Evolutionary conservation across 2,797 vertebrate genomes (phyloP).

Genomic region (Phataginus tricuspis): DNA sequence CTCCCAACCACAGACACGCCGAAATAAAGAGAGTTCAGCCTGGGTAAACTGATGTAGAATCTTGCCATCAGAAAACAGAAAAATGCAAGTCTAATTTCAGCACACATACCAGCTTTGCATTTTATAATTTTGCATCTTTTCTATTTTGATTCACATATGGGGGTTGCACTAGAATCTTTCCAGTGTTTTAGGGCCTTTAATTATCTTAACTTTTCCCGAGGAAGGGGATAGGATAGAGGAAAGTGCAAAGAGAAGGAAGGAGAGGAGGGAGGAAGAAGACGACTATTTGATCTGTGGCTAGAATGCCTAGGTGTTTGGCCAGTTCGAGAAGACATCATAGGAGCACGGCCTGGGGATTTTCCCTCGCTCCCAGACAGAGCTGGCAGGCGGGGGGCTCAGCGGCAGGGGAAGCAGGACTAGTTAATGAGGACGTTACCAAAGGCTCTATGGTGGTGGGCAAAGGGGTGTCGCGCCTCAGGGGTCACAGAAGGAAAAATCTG

Average conservation of each 20-base stretch:
- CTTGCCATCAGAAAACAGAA: neutral
- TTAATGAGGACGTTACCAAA: neutral
- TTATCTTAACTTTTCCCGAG: neutral
- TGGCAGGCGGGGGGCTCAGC: neutral
- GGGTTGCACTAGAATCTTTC: neutral
- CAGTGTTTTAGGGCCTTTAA: neutral
- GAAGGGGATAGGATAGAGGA: neutral
- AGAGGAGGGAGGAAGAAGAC: neutral
- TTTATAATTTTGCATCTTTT: neutral
- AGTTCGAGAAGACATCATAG: slow-evolving; percentile 11
- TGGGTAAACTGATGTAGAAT: neutral
- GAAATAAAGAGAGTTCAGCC: neutral
- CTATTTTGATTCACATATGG: neutral
- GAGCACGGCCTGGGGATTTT: neutral
- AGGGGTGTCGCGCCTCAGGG: too few relatives aligned
- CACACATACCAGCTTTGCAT: neutral
- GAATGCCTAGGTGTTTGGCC: neutral
- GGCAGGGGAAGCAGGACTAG: neutral
- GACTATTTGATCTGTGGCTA: neutral
- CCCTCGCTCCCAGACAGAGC: neutral
- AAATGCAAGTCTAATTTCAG: neutral
- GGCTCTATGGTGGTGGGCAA: neutral
- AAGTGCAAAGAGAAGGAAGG: neutral
- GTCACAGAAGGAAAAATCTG: neutral
- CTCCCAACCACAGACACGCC: neutral